Evolutionary conservation across 2,797 vertebrate genomes (phyloP), one percentile per base, ranked within the genome.

Genomic region (Meda fulgida): DNA sequence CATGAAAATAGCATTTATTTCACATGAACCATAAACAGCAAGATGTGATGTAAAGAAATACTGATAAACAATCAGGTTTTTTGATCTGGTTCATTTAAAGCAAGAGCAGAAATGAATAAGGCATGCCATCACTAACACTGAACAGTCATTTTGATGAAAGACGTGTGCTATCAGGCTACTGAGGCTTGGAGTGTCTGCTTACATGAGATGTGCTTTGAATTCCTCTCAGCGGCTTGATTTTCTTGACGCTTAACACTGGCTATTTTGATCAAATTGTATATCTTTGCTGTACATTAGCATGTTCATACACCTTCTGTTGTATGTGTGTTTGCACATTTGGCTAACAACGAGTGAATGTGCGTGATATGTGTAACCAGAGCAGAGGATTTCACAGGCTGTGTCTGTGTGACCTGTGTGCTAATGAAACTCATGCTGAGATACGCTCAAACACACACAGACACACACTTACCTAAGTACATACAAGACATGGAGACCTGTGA

Each of bases 331-430:
- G 4, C 21, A 46, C 21, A 21, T 69, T 43, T 60, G 29, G 55
- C 86, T 79, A 86, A 81, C 75, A 38, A 23, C 7, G 67, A 46
- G 65, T 65, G 51, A 58, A 21, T 78, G 78, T 66, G 79, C 81
- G 72, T 69, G 40, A 81, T 87, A 65, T 29, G 46, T 84, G 72
- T 87, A 84, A 79, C 60, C 38, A 69, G 80, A 84, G 78, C 6
- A 0, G 2, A 48, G 23, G 81, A 60, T 63, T 40, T 71, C 40
- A 7, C 23, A 0, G 73, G 77, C 4, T 5, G 13, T n/a, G 46
- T 79, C 81, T 89, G 14, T 48, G 46, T 48, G 78, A 87, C 78
- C 75, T 71, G 86, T 40, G 53, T 86, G 79, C 78, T 87, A 87
- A 87, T 79, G 40, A 55, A 77, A 26, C 76, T 79, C 23, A n/a